phyloP scores from a whole-genome alignment of 35 echinoderm and acorn worm genomes.

The Heliocidaris erythrogramma region DNA sequence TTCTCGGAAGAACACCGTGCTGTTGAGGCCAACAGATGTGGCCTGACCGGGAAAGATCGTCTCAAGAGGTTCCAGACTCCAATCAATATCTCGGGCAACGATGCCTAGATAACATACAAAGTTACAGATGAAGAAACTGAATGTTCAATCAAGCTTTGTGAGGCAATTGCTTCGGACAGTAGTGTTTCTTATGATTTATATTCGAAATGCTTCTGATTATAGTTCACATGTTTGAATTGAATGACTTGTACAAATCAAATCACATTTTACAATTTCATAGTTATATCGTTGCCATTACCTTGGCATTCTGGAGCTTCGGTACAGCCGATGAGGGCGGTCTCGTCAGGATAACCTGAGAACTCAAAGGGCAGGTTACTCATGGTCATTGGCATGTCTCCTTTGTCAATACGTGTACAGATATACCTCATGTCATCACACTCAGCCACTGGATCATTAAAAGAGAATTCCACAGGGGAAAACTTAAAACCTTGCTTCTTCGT shows the following conservation, averaged over 20 bases:
- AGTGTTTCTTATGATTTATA: neutral
- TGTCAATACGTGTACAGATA: conserved; percentile 54
- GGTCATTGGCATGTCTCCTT: conserved; percentile 35
- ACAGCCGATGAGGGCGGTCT: conserved; percentile 65
- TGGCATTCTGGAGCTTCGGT: conserved; percentile 63
- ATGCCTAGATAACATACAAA: conserved; percentile 1
- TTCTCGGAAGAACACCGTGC: conserved; percentile 50
- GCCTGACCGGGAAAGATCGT: conserved; percentile 54
- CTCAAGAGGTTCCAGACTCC: conserved; percentile 28
- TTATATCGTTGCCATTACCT: conserved; percentile 41
- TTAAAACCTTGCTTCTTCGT: conserved; percentile 47
- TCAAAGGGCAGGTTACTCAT: conserved; percentile 35
- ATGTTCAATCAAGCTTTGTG: neutral
- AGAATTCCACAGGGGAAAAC: conserved; percentile 41
- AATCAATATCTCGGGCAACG: conserved; percentile 47
- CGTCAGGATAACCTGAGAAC: conserved; percentile 49
- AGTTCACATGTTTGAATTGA: neutral
- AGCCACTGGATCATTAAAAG: conserved; percentile 34
- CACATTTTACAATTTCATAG: neutral
- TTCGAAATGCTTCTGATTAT: neutral
- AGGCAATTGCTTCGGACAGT: too few relatives aligned
- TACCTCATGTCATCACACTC: conserved; percentile 26
- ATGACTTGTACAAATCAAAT: neutral
- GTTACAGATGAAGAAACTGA: neutral
- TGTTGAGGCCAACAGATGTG: conserved; percentile 62